phyloP scores from a whole-genome alignment of 2,888 invertebrate species.

The Metellina segmentata region DNA sequence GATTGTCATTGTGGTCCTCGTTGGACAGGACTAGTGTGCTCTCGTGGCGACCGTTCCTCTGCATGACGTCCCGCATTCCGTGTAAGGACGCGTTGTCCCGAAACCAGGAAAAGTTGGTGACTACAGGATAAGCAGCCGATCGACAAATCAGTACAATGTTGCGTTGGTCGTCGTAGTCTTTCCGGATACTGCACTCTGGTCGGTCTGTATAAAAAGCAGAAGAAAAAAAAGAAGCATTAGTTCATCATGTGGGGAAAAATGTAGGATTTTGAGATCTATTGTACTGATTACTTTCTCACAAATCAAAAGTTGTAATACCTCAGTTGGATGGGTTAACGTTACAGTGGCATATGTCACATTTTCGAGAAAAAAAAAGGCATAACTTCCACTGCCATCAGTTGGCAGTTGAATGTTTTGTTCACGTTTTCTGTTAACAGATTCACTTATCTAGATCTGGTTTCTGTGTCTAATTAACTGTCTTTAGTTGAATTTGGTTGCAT shows the following conservation, averaged over 20 bases:
- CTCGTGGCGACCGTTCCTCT: conserved; percentile 83
- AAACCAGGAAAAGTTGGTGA: conserved; percentile 89
- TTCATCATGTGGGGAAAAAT: background rate
- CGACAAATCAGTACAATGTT: conserved; percentile 90
- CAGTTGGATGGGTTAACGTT: too few species aligned
- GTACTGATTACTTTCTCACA: too few species aligned
- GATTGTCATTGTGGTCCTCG: conserved; percentile 82
- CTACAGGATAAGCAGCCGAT: conserved; percentile 90
- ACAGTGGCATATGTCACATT: too few species aligned
- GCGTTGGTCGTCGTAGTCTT: conserved; percentile 86
- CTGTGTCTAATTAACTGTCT: too few species aligned
- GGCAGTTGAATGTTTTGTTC: too few species aligned
- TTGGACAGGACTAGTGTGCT: conserved; percentile 82
- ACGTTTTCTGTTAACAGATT: too few species aligned
- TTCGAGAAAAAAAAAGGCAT: too few species aligned
- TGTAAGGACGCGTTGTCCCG: conserved; percentile 87
- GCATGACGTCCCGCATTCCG: conserved; percentile 78
- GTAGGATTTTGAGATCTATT: too few species aligned
- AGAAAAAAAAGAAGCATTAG: background rate
- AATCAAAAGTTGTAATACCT: too few species aligned
- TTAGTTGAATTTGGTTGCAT: too few species aligned
- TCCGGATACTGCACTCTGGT: conserved; percentile 91
- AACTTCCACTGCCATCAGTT: too few species aligned
- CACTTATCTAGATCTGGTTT: too few species aligned
- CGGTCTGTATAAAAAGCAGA: conserved; percentile 84